Evolutionary conservation across 1,140 invertebrate genomes (phyloP).

Genomic region (Listronotus oregonensis): DNA sequence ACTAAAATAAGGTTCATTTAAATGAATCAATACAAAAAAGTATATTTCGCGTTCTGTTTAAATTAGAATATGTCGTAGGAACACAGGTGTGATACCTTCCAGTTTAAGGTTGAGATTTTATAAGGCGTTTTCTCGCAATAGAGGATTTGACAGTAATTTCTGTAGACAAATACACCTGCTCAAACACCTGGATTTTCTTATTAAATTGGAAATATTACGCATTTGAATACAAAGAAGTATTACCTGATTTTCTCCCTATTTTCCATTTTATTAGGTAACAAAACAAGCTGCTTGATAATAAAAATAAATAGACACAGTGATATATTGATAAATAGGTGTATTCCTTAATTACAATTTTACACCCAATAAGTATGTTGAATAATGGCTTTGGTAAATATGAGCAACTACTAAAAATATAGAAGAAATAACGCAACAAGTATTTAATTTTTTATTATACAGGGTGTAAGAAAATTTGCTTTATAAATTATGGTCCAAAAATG

Average conservation of each 20-base stretch:
- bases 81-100: slow-evolving; percentile 19
- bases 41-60: slow-evolving; percentile 6
- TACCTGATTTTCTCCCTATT: slow-evolving; percentile 1
- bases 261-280: slow-evolving; percentile 13
- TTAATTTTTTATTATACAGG: too few relatives aligned
- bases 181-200: slow-evolving; percentile 8
- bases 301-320: too few relatives aligned
- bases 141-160: slow-evolving; percentile 24
- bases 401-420: too few relatives aligned
- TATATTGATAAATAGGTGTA: too few relatives aligned
- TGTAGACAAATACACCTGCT: slow-evolving; percentile 18
- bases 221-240: slow-evolving; percentile 12
- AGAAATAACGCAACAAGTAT: too few relatives aligned
- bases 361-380: too few relatives aligned
- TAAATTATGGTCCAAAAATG: too few relatives aligned
- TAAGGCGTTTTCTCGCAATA: slow-evolving; percentile 19
- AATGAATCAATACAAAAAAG: too few relatives aligned
- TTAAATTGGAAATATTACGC: slow-evolving; percentile 21
- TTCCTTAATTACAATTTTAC: too few relatives aligned
- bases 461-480: too few relatives aligned
- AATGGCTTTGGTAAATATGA: too few relatives aligned
- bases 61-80: not conserved
- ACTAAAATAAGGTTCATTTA: too few relatives aligned
- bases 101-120: slow-evolving; percentile 22
- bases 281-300: not conserved